Conservation (phyloP, 2,113 vertebrate species). For the Pelodiscus sinensis region DNA sequence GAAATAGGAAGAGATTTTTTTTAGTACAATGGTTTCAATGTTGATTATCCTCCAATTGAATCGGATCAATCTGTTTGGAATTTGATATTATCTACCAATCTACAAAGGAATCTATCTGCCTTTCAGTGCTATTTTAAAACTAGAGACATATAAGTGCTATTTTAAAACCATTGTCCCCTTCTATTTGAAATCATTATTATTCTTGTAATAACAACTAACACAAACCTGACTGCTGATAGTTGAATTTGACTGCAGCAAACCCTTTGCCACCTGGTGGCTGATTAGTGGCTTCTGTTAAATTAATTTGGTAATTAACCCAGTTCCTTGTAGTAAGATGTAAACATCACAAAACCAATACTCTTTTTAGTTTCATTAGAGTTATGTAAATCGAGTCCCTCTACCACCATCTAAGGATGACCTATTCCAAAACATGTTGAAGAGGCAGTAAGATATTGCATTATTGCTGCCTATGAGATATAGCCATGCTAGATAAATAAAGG, state of each 20-base stretch:
- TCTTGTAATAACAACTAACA: not conserved
- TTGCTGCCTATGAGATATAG: not conserved
- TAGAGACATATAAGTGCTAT: not conserved
- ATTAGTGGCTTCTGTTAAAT: not conserved
- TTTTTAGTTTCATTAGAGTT: not conserved
- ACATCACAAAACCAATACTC: not conserved
- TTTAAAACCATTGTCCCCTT: not conserved
- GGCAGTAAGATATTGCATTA: not conserved
- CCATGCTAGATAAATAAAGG: not conserved
- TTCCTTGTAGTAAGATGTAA: not conserved
- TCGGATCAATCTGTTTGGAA: not conserved
- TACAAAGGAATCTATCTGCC: too few relatives aligned
- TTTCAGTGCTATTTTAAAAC: not conserved
- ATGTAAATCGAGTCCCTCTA: not conserved
- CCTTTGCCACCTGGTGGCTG: not conserved
- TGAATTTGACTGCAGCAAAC: not conserved
- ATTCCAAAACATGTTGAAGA: rapidly evolving
- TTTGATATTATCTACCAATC: too few relatives aligned
- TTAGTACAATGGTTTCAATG: not conserved
- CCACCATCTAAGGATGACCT: not conserved
- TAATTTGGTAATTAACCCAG: not conserved
- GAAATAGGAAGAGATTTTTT: not conserved
- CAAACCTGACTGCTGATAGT: not conserved
- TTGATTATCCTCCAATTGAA: not conserved
- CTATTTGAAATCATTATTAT: not conserved